Base-by-base conservation (phyloP, 1,140 invertebrate genomes). In the Drosophila pandora region DNA sequence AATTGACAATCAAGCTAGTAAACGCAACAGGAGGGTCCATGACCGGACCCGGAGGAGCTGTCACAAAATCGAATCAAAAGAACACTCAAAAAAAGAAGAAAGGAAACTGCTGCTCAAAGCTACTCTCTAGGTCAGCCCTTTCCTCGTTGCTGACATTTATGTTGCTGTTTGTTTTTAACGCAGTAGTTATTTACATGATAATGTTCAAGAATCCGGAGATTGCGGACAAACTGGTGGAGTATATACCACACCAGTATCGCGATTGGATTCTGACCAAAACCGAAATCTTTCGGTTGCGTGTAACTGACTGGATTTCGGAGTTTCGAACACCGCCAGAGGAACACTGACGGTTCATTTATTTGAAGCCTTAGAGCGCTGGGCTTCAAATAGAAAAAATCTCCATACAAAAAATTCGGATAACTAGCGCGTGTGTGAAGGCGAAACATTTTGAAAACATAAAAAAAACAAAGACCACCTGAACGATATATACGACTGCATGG, bases 271-370 rank as follows among this genome's bases (percentile, higher is more conserved):
- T 91, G 13, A 90, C 84, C 56, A 91, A 91, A 56, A 87, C 90
- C 17, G 90, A 91, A 65, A 79, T 91, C 53, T 90, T 91, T 60
- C 87, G 90, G 2, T 48, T 91, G 17, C 85, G 75, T 17, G 88
- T 91, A 0, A 84, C 90, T 69, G 90, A 91, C 52, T 91, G 88
- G 90, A 91, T 91, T 52, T 87, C 88, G 0, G 76, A 90, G 56
- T 91, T 91, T 53, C 84, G 88, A 25, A 91, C 90, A n/a, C 81
- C 90, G 0, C 90, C 90, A 0, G 87, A 90, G 59, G 90, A 91
- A 57, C 79, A 91, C 90, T 91, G 90, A 91, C 90, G 90, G 53
- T 91, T 91, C 73, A 91, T 91, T 76, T 91, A 91, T 90, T 91
- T 91, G 87, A 91, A 91, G 87, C 90, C 87, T 48, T 91, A 91